Evolutionary conservation across 2,113 vertebrate species (phyloP).

Genomic region (Capreolus pygargus): DNA sequence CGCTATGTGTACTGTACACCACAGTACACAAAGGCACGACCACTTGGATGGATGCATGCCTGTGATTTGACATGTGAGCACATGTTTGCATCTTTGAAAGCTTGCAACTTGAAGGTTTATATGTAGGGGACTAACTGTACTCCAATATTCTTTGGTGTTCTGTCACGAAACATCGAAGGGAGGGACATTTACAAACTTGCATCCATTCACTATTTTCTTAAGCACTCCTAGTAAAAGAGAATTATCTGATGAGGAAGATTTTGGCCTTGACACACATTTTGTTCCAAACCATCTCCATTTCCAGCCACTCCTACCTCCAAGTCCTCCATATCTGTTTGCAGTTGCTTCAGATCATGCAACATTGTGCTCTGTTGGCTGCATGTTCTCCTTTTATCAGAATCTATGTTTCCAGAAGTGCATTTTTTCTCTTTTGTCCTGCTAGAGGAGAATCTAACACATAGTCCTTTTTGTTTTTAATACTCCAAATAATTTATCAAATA

Average conservation of each 20-base stretch:
- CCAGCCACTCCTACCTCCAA: neutral
- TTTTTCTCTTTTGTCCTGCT: neutral
- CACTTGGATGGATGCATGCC: neutral
- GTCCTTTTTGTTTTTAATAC: neutral
- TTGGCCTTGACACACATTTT: neutral
- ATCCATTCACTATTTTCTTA: neutral
- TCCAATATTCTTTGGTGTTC: neutral
- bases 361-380: neutral
- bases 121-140: neutral
- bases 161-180: neutral
- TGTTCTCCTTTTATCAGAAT: neutral
- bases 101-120: neutral
- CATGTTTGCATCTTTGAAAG: neutral
- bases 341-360: fast-evolving
- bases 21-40: neutral
- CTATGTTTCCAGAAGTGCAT: neutral
- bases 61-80: neutral
- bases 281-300: neutral
- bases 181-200: neutral
- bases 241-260: neutral
- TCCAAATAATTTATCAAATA: neutral
- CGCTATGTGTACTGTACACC: neutral
- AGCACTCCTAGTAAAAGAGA: neutral
- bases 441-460: neutral
- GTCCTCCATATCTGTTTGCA: neutral